phyloP scores from a whole-genome alignment of 2,113 vertebrate species.

The Rhinolophus sinicus region DNA sequence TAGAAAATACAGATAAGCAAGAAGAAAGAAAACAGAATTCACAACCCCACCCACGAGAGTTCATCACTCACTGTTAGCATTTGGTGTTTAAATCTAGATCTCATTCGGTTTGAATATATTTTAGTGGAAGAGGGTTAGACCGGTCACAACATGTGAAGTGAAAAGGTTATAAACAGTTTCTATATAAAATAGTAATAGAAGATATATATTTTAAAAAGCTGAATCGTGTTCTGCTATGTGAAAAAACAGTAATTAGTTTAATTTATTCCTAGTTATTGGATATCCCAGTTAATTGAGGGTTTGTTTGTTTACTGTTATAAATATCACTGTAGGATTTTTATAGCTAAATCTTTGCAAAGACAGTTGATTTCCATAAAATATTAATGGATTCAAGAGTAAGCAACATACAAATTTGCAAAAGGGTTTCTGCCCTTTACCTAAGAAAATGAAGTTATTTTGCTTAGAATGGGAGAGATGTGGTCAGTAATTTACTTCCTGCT shows the following conservation, averaged over 20 bases:
- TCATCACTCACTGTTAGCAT: background rate
- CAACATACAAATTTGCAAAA: background rate
- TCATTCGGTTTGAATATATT: background rate
- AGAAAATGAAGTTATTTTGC: background rate
- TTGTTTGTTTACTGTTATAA: background rate
- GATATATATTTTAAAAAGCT: background rate
- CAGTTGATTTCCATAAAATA: background rate
- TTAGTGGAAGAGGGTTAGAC: background rate
- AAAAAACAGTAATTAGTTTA: background rate
- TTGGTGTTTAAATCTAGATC: background rate
- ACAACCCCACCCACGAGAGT: background rate
- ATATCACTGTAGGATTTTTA: background rate
- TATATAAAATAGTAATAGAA: background rate
- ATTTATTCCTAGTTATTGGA: background rate
- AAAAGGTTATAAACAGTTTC: background rate
- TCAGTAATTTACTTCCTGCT: background rate
- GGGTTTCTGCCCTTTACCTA: background rate
- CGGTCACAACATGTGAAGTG: background rate
- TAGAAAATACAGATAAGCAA: constrained; percentile 8
- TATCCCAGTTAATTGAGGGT: background rate
- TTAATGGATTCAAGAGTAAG: background rate
- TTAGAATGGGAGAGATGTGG: background rate
- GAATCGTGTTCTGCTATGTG: background rate
- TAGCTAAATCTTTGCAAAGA: background rate
- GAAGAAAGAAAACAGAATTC: background rate